phyloP scores from a whole-genome alignment of 2,888 invertebrate genomes.

The Mimas tiliae region DNA sequence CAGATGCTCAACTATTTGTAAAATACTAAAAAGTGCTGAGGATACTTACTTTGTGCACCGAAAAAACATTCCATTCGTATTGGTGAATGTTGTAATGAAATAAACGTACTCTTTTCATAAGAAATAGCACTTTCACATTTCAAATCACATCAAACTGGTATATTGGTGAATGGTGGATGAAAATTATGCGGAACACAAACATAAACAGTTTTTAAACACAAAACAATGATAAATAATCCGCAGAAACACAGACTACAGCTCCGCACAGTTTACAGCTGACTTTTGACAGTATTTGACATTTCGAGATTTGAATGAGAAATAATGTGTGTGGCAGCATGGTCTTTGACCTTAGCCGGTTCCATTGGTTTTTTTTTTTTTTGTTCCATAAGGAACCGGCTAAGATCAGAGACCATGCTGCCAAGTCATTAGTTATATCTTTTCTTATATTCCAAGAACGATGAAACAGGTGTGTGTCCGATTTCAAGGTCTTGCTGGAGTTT shows the following conservation, averaged over 20 bases:
- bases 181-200: constrained; percentile 5
- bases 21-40: not conserved
- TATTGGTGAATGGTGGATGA: not conserved
- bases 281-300: constrained; percentile 23
- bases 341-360: not conserved
- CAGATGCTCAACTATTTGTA: not conserved
- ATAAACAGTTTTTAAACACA: constrained; percentile 24
- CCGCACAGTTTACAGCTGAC: constrained; percentile 28
- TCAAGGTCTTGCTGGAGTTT: too few relatives aligned
- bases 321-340: too few relatives aligned
- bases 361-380: too few relatives aligned
- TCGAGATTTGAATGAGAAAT: not conserved
- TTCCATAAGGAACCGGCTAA: too few relatives aligned
- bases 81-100: constrained; percentile 46
- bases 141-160: constrained; percentile 21
- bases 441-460: too few relatives aligned
- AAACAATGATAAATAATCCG: constrained; percentile 25
- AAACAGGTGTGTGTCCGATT: too few relatives aligned
- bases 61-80: constrained; percentile 68
- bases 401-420: too few relatives aligned
- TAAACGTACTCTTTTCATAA: constrained; percentile 46
- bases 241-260: constrained; percentile 32
- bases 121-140: constrained; percentile 42
- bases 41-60: constrained; percentile 63
- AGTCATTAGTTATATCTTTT: too few relatives aligned